Conservation (phyloP, 2,797 vertebrate genomes). For the Anas georgica region DNA sequence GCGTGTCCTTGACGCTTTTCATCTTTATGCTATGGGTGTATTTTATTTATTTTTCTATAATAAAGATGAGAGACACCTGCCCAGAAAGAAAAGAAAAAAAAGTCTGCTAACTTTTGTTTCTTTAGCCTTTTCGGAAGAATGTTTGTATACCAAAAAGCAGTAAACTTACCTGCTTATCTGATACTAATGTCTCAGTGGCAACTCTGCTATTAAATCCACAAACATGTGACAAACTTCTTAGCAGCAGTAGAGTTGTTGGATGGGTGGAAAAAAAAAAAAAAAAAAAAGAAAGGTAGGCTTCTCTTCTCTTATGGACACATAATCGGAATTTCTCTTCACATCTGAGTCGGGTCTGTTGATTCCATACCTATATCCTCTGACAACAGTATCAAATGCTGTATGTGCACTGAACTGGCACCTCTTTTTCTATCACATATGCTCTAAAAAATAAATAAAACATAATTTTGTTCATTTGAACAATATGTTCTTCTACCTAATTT, state of each 20-base stretch:
- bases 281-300: not conserved
- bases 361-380: not conserved
- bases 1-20: not conserved
- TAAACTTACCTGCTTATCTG: accelerated
- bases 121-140: not conserved
- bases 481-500: not conserved
- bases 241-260: not conserved
- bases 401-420: not conserved
- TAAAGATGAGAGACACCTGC: not conserved
- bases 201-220: not conserved
- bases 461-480: not conserved
- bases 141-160: not conserved
- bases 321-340: not conserved
- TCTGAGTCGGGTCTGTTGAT: not conserved
- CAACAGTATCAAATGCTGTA: not conserved
- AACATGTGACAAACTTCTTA: not conserved
- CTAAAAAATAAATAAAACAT: not conserved
- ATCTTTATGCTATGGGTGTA: not conserved
- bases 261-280: not conserved
- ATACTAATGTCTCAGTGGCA: not conserved
- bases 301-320: not conserved
- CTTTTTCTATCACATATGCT: not conserved
- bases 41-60: not conserved
- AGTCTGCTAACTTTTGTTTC: accelerated
- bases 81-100: not conserved